Percentiles rank a stretch among this genome's conserved stretches.
phyloP scores from a whole-genome alignment of 2,113 vertebrate species.

The Phasianus colchicus region DNA sequence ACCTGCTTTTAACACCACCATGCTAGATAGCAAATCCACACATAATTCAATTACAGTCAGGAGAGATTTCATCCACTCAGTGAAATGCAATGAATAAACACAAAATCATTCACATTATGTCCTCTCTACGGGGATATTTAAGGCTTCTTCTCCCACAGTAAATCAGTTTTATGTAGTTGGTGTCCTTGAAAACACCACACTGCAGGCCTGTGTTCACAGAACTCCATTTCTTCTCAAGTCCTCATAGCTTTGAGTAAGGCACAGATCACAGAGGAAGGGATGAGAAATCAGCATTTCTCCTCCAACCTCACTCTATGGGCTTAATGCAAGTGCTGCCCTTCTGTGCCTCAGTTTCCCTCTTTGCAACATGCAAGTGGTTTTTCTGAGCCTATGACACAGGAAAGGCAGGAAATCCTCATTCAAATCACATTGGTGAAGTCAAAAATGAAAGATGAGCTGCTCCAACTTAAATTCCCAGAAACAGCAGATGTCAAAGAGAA shows the following conservation, averaged over 20 bases:
- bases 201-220: background rate
- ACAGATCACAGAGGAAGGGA: background rate
- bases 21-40: background rate
- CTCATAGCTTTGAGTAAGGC: background rate
- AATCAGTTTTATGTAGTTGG: background rate
- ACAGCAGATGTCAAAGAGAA: background rate
- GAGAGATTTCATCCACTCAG: background rate
- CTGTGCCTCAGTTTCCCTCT: background rate
- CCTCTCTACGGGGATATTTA: background rate
- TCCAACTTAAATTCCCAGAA: background rate
- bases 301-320: background rate
- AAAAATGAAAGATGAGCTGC: background rate
- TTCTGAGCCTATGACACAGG: background rate
- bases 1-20: conserved; percentile 22
- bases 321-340: background rate
- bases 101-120: background rate
- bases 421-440: rapidly evolving
- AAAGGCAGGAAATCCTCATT: background rate
- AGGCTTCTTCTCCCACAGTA: background rate
- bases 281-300: background rate
- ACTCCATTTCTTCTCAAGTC: background rate
- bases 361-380: rapidly evolving
- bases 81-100: background rate
- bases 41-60: background rate
- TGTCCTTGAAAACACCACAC: background rate